Percentiles rank a stretch among this genome's conserved stretches.
Conservation (phyloP, 92 coral and sea anemone genomes). For the Porites cylindrica region DNA sequence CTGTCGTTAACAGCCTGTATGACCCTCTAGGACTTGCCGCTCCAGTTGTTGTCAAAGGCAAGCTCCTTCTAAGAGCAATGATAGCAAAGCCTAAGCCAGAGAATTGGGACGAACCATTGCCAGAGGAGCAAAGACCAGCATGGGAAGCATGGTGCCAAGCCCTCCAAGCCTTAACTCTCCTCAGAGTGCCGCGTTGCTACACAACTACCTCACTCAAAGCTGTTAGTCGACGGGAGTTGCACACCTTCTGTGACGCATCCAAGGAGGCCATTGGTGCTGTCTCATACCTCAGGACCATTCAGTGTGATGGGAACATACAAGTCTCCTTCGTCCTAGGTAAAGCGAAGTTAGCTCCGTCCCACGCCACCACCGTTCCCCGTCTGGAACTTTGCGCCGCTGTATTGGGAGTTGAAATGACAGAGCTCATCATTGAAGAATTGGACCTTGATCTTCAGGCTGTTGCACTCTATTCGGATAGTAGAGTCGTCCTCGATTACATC, state of each 20-base stretch:
- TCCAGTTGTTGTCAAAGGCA: slow-evolving; percentile 34
- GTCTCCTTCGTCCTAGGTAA: too few relatives aligned
- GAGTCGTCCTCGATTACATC: background rate
- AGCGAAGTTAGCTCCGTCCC: too few relatives aligned
- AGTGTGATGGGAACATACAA: too few relatives aligned
- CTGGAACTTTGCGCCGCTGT: too few relatives aligned
- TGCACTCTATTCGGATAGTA: too few relatives aligned
- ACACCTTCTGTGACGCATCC: slow-evolving; percentile 29
- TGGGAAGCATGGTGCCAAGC: slow-evolving; percentile 44
- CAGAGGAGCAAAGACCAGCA: slow-evolving; percentile 7
- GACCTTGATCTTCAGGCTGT: too few relatives aligned
- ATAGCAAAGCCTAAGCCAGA: background rate
- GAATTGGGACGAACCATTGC: background rate
- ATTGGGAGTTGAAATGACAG: too few relatives aligned
- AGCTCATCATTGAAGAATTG: too few relatives aligned
- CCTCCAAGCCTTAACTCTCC: background rate
- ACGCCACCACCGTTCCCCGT: too few relatives aligned
- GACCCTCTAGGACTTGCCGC: slow-evolving; percentile 46
- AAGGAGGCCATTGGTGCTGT: slow-evolving; percentile 51
- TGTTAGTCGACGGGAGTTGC: background rate
- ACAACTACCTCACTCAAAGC: background rate
- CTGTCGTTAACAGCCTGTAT: slow-evolving; percentile 30
- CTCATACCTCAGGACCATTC: slow-evolving; percentile 30
- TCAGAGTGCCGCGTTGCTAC: slow-evolving; percentile 30
- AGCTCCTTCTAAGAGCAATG: slow-evolving; percentile 26